These are phyloP conservation scores for Tetragonula clypearis DNA, from an alignment of 1,140 invertebrate species.

Conservation along the genomic window DNA sequence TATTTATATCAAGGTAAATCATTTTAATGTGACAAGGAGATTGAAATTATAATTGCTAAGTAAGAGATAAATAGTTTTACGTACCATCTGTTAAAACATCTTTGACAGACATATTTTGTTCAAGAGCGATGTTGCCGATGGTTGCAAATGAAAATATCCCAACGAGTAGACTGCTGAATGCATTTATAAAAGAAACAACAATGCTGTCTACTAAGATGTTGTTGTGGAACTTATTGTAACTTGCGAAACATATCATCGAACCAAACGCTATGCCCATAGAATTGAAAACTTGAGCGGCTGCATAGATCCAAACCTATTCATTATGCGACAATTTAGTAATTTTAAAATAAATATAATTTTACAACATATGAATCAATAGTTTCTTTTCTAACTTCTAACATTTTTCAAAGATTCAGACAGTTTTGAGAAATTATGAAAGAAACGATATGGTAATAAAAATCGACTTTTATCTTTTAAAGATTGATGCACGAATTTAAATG, in stretches of 20 bases:
- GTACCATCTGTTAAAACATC: constrained; percentile 93
- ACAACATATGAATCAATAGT: background rate
- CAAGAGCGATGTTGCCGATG: constrained; percentile 92
- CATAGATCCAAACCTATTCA: constrained; percentile 92
- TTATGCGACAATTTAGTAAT: background rate
- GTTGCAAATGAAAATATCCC: constrained; percentile 94
- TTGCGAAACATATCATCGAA: constrained; percentile 96
- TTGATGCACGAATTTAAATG: no score
- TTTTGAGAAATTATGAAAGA: no score
- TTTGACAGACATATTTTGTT: constrained; percentile 89
- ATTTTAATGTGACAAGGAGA: constrained; percentile 3
- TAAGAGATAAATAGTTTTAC: constrained; percentile 62
- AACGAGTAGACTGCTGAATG: constrained; percentile 91
- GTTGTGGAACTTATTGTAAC: constrained; percentile 96
- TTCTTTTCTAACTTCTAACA: no score
- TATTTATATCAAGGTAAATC: background rate
- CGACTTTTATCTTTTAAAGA: no score
- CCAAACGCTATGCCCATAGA: constrained; percentile 95
- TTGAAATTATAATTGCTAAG: constrained; percentile 15
- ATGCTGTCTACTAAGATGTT: constrained; percentile 93
- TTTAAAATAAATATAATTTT: background rate
- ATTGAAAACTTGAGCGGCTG: constrained; percentile 96
- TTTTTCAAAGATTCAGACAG: no score
- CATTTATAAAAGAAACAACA: constrained; percentile 91
- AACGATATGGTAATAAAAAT: no score